Evolutionary conservation across 1,140 invertebrate species (phyloP).

Genomic region (Stegodyphus mimosarum): DNA sequence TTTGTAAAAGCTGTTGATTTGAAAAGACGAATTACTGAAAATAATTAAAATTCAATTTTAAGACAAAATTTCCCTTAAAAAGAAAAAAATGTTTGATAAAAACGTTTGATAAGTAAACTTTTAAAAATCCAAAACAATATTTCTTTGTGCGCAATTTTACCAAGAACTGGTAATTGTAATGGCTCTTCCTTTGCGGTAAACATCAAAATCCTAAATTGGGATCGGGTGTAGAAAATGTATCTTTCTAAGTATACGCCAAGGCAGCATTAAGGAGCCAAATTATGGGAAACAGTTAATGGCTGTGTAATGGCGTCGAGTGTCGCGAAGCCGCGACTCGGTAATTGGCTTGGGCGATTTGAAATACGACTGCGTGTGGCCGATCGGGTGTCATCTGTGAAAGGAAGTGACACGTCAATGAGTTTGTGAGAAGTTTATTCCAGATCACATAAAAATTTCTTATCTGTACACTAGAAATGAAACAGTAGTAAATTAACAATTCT

Average conservation of each 20-base stretch:
- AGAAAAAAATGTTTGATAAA: too few relatives aligned
- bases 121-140: too few relatives aligned
- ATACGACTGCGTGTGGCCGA: background rate
- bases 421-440: slow-evolving; percentile 53
- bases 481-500: slow-evolving; percentile 36
- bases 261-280: background rate
- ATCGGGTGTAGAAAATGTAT: too few relatives aligned
- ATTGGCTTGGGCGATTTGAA: background rate
- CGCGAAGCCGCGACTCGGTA: background rate
- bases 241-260: background rate
- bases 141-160: too few relatives aligned
- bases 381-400: background rate
- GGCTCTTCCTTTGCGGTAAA: too few relatives aligned
- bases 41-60: too few relatives aligned
- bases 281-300: background rate
- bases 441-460: slow-evolving; percentile 50
- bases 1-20: too few relatives aligned
- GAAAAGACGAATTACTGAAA: too few relatives aligned
- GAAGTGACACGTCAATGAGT: background rate
- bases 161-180: too few relatives aligned
- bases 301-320: background rate
- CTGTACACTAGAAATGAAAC: slow-evolving; percentile 56
- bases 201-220: too few relatives aligned
- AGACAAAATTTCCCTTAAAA: too few relatives aligned
- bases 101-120: too few relatives aligned